Evolutionary conservation across 2,113 vertebrate species (phyloP), one percentile per base, ranked within the genome.

Genomic region (Pomatostomus ruficeps): DNA sequence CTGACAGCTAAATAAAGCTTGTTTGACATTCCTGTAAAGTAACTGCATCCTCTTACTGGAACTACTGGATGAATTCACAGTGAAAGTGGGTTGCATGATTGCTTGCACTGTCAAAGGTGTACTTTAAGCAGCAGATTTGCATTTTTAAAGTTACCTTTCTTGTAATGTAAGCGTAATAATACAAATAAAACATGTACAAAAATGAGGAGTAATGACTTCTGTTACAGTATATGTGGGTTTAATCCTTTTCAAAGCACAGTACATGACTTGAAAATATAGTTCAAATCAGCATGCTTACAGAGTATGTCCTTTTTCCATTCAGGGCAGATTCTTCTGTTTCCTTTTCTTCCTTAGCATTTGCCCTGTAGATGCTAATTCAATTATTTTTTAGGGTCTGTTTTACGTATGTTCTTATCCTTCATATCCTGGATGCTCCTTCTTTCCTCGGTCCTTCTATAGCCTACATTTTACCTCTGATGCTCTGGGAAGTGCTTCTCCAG

Each of bases 141-240:
- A 97, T 96, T 98, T 98, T 98, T 96, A 77, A 98, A 97, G 92
- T 92, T 84, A 49, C 92, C 79, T 94, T 91, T 95, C 95, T 97
- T 96, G 97, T 97, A 97, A 97, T 87, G 94, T 95, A 86, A 92
- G 97, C 87, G n/a, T n/a, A n/a, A 77, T 81, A 85, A 95, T 87
- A 96, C 84, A 97, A 98, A 98, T 98, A 98, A 98, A 98, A 96
- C 91, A 93, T 86, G 73, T 94, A 97, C 90, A 97, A 98, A 97
- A 88, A 88, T 58, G 86, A 95, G 75, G 54, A 95, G 93, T 71
- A 96, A 61, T 96, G 74, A 80, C 87, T 96, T 97, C 92, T 77
- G 92, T 85, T 96, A 90, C 79, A 93, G 65, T 78, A 88, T 73
- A 87, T 52, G 89, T 94, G 96, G 88, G 92, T 98, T 98, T 97